phyloP scores from a whole-genome alignment of 2,888 invertebrate species.

The Acanthosepion lycidas region DNA sequence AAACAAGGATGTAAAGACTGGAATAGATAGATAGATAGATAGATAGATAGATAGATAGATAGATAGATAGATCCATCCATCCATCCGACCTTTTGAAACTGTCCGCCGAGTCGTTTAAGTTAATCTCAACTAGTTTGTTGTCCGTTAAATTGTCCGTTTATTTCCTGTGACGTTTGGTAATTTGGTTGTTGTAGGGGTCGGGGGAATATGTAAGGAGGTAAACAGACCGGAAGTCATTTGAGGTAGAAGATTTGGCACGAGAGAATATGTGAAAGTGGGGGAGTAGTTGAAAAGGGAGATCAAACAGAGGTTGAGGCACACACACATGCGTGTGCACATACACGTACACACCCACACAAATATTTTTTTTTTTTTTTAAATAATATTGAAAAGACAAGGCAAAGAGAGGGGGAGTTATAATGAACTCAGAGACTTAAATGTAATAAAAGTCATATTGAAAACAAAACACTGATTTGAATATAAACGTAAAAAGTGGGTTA shows the following conservation, averaged over 20 bases:
- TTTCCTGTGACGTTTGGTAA: neutral
- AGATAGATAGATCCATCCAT: neutral
- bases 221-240: constrained; percentile 8
- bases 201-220: neutral
- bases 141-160: constrained; percentile 33
- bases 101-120: constrained; percentile 33
- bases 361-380: neutral
- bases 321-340: neutral
- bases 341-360: neutral
- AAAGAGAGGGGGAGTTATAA: no score
- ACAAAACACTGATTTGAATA: no score
- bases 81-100: neutral
- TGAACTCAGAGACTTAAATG: no score
- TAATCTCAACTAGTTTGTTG: constrained; percentile 33
- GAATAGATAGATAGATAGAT: neutral
- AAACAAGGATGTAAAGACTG: no score
- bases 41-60: neutral
- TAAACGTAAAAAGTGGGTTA: no score
- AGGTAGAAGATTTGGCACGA: neutral
- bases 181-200: neutral
- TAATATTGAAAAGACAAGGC: no score
- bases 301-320: neutral
- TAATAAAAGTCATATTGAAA: no score
- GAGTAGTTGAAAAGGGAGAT: neutral
- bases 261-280: neutral